Percentiles rank a stretch among this genome's conserved stretches.
These are phyloP conservation scores for Meriones unguiculatus DNA, from an alignment of 2,113 vertebrate species.

Conservation along the genomic window DNA sequence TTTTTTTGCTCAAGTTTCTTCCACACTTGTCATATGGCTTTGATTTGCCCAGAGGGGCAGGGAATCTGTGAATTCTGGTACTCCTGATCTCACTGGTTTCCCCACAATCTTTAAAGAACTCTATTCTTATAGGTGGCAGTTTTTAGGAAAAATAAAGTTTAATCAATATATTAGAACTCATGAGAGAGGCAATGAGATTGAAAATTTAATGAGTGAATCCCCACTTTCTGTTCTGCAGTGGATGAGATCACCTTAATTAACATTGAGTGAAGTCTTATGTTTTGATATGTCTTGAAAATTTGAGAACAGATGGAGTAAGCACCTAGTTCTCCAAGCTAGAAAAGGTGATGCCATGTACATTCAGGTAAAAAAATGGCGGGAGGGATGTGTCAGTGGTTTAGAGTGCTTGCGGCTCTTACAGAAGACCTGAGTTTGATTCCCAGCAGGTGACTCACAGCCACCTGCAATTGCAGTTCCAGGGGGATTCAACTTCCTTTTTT, in stretches of 20 bases:
- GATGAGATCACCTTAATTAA: not conserved
- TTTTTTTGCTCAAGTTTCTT: not conserved
- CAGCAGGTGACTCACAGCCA: not conserved
- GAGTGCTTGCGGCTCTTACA: not conserved
- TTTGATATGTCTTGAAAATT: constrained; percentile 50
- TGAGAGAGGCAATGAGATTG: constrained; percentile 45
- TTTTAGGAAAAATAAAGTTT: not conserved
- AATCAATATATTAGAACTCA: constrained; percentile 32
- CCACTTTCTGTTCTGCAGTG: not conserved
- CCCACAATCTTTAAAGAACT: constrained; percentile 23
- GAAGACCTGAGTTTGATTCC: not conserved
- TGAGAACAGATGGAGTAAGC: constrained; percentile 16
- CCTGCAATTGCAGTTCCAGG: not conserved
- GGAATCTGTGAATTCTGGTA: not conserved
- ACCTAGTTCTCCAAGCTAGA: not conserved
- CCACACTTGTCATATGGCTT: not conserved
- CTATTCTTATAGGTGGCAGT: constrained; percentile 2
- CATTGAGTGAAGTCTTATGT: too few species aligned
- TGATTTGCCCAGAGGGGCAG: constrained; percentile 28
- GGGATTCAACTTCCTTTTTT: not conserved
- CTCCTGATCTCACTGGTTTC: not conserved
- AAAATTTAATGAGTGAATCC: constrained; percentile 54
- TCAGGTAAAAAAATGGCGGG: not conserved
- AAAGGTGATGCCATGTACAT: not conserved
- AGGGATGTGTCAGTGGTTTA: not conserved